Evolutionary conservation across 2,113 vertebrate genomes (phyloP).

Genomic region (Holacanthus passer): DNA sequence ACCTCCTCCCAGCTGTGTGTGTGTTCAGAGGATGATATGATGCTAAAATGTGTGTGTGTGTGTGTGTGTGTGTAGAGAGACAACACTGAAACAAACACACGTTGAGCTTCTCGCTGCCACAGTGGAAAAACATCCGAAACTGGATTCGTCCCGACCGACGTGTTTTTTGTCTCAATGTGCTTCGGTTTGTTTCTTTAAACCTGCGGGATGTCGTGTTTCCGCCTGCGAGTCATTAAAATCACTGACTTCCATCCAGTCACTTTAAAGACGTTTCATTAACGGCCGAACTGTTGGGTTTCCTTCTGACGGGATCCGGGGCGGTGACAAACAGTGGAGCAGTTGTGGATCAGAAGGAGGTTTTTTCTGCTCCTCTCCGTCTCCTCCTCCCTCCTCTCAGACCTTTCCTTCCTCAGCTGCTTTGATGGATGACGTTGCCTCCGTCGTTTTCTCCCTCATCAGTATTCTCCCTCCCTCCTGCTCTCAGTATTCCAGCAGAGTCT

Average conservation of each 20-base stretch:
- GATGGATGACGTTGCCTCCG: conserved; percentile 60
- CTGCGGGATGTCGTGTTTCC: no score
- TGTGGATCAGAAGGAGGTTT: neutral
- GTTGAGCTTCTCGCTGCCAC: neutral
- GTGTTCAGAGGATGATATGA: conserved; percentile 32
- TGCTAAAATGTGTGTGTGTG: neutral
- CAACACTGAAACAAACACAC: conserved; percentile 7
- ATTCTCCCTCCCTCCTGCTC: conserved; percentile 44
- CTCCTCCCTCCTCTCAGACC: conserved; percentile 1
- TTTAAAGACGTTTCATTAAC: no score
- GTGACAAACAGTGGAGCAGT: neutral
- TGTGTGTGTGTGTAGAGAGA: conserved; percentile 4
- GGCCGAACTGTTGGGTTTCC: no score
- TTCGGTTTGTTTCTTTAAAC: no score
- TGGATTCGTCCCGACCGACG: neutral
- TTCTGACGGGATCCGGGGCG: neutral
- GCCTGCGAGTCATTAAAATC: no score
- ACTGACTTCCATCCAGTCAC: no score
- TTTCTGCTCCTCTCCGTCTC: neutral
- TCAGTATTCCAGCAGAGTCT: conserved; percentile 52
- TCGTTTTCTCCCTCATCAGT: conserved; percentile 59
- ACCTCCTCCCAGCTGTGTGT: conserved; percentile 53
- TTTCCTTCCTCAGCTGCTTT: conserved; percentile 27
- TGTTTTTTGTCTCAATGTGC: no score
- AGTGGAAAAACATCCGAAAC: conserved; percentile 51